Evolutionary conservation across 2,797 vertebrate species (phyloP).

Genomic region (Eutrigla gurnardus): DNA sequence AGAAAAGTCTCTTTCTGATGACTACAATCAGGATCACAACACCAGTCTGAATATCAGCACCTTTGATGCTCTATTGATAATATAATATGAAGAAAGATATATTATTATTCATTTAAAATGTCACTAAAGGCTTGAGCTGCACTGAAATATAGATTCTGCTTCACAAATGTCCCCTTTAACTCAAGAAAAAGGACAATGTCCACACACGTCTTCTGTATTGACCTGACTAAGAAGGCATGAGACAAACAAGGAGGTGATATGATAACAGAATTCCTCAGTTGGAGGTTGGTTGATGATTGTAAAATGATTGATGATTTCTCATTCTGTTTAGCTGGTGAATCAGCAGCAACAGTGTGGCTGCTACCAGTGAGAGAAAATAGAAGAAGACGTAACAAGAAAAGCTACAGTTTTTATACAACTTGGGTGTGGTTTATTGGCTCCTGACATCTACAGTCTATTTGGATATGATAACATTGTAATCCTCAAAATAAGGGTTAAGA

Average conservation of each 20-base stretch:
- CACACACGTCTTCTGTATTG: neutral
- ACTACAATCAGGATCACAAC: neutral
- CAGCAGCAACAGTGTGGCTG: neutral
- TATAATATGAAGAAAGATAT: too few species aligned
- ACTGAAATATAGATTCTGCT: neutral
- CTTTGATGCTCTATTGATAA: neutral
- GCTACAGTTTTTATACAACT: neutral
- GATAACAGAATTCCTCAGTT: neutral
- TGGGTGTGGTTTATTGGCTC: neutral
- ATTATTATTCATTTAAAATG: neutral
- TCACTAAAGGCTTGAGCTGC: neutral
- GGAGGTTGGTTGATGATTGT: neutral
- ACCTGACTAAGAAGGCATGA: neutral
- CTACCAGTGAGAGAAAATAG: neutral
- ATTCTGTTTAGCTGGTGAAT: neutral
- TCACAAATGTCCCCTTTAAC: neutral
- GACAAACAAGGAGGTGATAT: neutral
- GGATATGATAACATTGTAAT: neutral
- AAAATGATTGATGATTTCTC: too few species aligned
- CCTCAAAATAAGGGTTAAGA: neutral
- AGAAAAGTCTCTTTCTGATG: neutral
- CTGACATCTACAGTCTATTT: neutral
- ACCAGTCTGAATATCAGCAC: neutral
- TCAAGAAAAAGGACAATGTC: neutral
- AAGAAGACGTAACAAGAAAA: neutral